Conservation (phyloP, 1,140 invertebrate genomes). For the Nylanderia fulva region DNA sequence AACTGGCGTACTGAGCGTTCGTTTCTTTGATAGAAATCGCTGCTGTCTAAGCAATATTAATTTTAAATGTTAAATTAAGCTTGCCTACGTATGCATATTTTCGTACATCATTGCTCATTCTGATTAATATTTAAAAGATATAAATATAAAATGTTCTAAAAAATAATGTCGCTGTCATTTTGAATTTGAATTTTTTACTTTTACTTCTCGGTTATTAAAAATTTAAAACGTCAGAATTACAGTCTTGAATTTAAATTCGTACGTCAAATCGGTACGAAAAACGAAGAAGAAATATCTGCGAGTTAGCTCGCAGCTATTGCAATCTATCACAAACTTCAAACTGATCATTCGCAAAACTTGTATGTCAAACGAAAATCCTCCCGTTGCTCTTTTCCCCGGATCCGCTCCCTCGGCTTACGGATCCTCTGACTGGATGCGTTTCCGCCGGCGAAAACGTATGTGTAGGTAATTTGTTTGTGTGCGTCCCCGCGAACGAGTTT, state of each 20-base stretch:
- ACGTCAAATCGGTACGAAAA: not conserved
- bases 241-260: not conserved
- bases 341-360: constrained; percentile 48
- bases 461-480: constrained; percentile 30
- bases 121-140: not conserved
- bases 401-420: not conserved
- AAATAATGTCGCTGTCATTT: no score
- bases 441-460: constrained; percentile 18
- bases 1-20: constrained; percentile 37
- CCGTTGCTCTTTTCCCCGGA: not conserved
- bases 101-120: not conserved
- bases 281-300: not conserved
- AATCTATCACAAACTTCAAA: constrained; percentile 44
- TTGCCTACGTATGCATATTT: no score
- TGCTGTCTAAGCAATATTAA: constrained; percentile 49
- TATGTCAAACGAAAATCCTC: constrained; percentile 23
- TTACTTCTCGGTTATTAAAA: not conserved
- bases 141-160: no score
- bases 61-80: constrained; percentile 11
- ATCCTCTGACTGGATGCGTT: constrained; percentile 1
- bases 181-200: no score
- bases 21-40: constrained; percentile 63
- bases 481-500: constrained; percentile 1
- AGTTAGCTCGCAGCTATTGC: constrained; percentile 19
- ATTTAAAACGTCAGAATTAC: not conserved